Base-by-base conservation (phyloP, 2,797 vertebrate genomes). In the Tenualosa ilisha region DNA sequence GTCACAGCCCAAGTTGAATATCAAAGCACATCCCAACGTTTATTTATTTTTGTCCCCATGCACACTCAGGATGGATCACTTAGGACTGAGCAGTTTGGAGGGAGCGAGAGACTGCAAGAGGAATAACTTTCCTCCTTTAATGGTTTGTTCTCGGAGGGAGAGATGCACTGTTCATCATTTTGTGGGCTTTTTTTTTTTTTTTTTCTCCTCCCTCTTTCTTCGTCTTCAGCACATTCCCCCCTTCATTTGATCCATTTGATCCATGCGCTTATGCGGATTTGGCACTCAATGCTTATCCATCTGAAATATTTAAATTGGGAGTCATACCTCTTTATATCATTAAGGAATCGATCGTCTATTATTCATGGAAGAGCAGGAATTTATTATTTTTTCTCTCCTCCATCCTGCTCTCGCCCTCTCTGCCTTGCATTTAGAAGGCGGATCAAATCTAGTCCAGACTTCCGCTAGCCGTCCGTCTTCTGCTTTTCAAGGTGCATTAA, bases 401-500 rank as follows among this genome's bases (percentile, higher is more conserved):
- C 59, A 63, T 68, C 9, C 65, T 11, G 31, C 9, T 26, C 9
- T 31, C 1, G 68, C 68, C 31, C 6, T 12, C 31, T 11, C 65
- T 4, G 68, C 13, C 68, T 75, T 63, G 68, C 68, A 75, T 75
- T 84, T 53, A 31, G 79, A 53, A 87, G 75, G 81, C 81, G 8
- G 43, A 65, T 56, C 56, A 63, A n/a, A 63, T 86, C 68, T 63
- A 86, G 83, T 83, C 46, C 22, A 87, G 79, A 51, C 59, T 53
- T 59, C 87, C 75, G 31, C 65, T 50, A 20, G 63, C 9, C 9
- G 31, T 79, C 26, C 53, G 59, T 81, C 88, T 89, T 89, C 88
- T 89, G 85, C 56, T 85, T 63, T 65, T 85, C 87, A 89, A 89
- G 89, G 89, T 88, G 87, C 84, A 87, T 89, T 88, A 85, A 85